These are phyloP conservation scores for Eurypyga helias DNA, from an alignment of 2,113 vertebrate species.

Conservation along the genomic window DNA sequence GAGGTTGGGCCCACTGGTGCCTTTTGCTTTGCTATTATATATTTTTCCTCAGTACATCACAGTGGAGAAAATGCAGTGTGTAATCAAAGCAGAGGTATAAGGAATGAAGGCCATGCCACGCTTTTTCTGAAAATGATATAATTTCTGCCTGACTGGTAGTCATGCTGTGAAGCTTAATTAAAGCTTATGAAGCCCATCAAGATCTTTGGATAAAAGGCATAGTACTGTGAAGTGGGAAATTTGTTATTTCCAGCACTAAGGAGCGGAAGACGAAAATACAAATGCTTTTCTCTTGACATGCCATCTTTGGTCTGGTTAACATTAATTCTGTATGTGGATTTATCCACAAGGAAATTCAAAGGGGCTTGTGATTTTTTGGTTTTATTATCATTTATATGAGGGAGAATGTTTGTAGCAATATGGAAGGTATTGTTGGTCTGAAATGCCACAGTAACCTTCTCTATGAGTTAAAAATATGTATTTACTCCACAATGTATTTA, in stretches of 20 bases:
- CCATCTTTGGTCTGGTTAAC: not conserved
- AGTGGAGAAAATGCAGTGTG: not conserved
- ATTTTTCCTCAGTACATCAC: not conserved
- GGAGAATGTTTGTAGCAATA: not conserved
- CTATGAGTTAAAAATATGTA: not conserved
- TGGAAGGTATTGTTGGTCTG: not conserved
- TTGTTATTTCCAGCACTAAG: not conserved
- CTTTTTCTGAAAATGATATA: conserved; percentile 24
- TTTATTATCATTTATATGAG: not conserved
- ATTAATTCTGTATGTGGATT: not conserved
- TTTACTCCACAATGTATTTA: not conserved
- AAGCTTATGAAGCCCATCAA: conserved; percentile 38
- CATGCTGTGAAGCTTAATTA: conserved; percentile 47
- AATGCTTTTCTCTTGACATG: not conserved
- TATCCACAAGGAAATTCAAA: not conserved
- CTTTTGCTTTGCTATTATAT: not conserved
- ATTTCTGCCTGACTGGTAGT: conserved; percentile 22
- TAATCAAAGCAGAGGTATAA: not conserved
- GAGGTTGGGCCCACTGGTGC: not conserved
- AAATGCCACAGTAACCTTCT: not conserved
- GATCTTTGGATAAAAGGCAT: conserved; percentile 4
- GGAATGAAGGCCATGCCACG: not conserved
- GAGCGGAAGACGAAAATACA: not conserved
- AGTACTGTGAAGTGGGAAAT: not conserved
- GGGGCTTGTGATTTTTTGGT: not conserved